Evolutionary conservation across 2,113 vertebrate genomes (phyloP).

Genomic region (Gavialis gangeticus): DNA sequence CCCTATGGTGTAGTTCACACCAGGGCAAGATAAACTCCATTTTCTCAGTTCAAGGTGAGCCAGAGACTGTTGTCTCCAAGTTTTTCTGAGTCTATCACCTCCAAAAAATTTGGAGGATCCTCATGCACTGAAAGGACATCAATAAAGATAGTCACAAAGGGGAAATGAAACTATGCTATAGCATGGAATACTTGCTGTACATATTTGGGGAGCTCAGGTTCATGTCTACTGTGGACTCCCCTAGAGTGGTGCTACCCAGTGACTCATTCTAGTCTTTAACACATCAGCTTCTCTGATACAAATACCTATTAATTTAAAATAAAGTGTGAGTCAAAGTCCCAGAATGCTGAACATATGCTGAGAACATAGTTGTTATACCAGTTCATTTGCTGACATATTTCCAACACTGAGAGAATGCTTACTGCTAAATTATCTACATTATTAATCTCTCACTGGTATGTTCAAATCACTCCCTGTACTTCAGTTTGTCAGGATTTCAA

Average conservation of each 20-base stretch:
- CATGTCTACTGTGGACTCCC: neutral
- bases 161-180: neutral
- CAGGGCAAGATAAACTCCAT: neutral
- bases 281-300: neutral
- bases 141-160: neutral
- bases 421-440: neutral
- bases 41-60: no score
- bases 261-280: neutral
- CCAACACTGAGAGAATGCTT: neutral
- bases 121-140: no score
- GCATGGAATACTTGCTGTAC: no score
- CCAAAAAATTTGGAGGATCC: no score
- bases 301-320: neutral
- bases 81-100: neutral
- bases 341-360: neutral
- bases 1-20: neutral
- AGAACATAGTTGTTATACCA: neutral
- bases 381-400: neutral
- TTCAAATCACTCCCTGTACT: fast-evolving
- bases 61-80: no score
- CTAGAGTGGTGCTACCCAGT: neutral
- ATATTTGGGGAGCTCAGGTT: neutral
- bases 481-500: neutral
- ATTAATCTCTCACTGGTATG: neutral
- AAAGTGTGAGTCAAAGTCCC: neutral